These are phyloP conservation scores for Sericinus montela DNA, from an alignment of 2,888 invertebrate genomes.

Conservation along the genomic window DNA sequence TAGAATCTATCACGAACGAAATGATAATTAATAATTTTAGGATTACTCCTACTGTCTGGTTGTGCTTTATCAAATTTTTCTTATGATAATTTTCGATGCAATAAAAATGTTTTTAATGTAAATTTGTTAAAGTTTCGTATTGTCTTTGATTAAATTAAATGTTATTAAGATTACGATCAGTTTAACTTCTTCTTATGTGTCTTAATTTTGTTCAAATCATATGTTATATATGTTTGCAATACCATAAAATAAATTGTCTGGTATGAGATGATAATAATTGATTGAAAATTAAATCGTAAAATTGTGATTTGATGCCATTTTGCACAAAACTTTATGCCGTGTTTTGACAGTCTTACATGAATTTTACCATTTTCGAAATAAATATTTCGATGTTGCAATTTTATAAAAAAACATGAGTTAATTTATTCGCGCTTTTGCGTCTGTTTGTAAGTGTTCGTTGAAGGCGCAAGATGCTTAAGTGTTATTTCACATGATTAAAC, in stretches of 20 bases:
- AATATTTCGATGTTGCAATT: constrained; percentile 13
- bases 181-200: constrained; percentile 9
- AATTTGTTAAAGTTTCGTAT: constrained; percentile 1
- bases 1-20: background rate
- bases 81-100: constrained; percentile 1
- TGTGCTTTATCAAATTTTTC: constrained; percentile 11
- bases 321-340: constrained; percentile 12
- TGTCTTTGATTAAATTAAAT: constrained; percentile 5
- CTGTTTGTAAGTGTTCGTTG: constrained; percentile 6
- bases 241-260: background rate
- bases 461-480: constrained; percentile 6
- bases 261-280: background rate
- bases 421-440: constrained; percentile 19
- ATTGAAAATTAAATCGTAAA: constrained; percentile 1
- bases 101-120: background rate
- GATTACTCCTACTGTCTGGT: constrained; percentile 3
- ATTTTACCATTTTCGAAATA: constrained; percentile 17
- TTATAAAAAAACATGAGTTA: constrained; percentile 4
- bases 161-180: constrained; percentile 1
- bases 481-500: constrained; percentile 2
- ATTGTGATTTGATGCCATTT: constrained; percentile 12
- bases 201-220: background rate
- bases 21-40: background rate
- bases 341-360: constrained; percentile 14
- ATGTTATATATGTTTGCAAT: background rate